These are phyloP conservation scores for Centropristis striata DNA, from an alignment of 2,113 vertebrate genomes.

Conservation along the genomic window DNA sequence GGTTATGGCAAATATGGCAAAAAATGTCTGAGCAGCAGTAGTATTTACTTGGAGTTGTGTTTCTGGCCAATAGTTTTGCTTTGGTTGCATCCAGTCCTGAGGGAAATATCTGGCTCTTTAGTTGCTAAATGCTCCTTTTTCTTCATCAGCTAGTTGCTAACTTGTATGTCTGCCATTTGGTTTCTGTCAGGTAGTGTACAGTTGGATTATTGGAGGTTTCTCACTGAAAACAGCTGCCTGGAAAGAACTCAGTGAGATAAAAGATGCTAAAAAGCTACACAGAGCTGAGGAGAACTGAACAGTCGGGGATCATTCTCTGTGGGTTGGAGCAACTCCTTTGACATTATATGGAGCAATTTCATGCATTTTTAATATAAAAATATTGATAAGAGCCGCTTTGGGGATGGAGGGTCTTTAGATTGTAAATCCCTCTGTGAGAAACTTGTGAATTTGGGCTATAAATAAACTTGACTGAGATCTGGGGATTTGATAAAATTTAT, in stretches of 20 bases:
- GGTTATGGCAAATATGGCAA: neutral
- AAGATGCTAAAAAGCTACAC: slow-evolving; percentile 1
- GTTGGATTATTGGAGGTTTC: slow-evolving; percentile 25
- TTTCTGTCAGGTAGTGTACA: neutral
- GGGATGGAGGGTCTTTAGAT: neutral
- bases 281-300: neutral
- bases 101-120: slow-evolving; percentile 27
- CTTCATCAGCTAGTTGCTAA: slow-evolving; percentile 18
- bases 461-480: slow-evolving; percentile 42
- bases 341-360: slow-evolving; percentile 7
- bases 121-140: slow-evolving; percentile 30
- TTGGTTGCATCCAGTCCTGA: neutral
- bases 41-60: neutral
- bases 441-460: slow-evolving; percentile 33
- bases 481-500: slow-evolving; percentile 51
- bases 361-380: slow-evolving; percentile 15
- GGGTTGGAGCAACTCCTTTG: neutral
- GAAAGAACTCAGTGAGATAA: neutral
- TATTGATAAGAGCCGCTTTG: slow-evolving; percentile 20
- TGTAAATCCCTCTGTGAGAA: slow-evolving; percentile 18
- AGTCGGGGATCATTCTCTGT: neutral
- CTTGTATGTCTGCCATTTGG: neutral
- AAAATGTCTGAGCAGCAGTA: neutral
- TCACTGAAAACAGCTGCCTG: slow-evolving; percentile 27
- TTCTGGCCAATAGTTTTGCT: neutral